Evolutionary conservation across 2,113 vertebrate species (phyloP).

Genomic region (Dicentrarchus labrax): DNA sequence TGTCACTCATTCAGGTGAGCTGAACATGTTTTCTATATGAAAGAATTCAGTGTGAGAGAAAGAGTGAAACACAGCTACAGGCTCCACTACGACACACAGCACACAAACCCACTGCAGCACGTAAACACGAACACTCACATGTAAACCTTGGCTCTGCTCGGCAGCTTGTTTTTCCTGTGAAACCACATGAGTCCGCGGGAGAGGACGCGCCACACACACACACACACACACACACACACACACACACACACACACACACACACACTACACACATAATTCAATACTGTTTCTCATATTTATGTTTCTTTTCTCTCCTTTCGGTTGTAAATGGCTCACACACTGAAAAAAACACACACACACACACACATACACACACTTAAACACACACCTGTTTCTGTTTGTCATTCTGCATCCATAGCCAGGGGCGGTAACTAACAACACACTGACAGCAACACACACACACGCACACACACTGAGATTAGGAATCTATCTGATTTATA

Average conservation of each 20-base stretch:
- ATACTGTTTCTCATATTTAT: neutral
- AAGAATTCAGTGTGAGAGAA: neutral
- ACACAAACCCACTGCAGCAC: conserved; percentile 4
- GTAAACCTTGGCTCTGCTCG: conserved; percentile 31
- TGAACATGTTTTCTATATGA: too few species aligned
- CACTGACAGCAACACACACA: conserved; percentile 21
- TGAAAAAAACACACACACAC: neutral
- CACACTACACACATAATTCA: neutral
- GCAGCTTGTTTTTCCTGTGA: conserved; percentile 40
- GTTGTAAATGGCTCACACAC: neutral
- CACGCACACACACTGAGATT: conserved; percentile 18
- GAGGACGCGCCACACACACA: neutral
- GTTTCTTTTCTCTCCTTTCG: neutral
- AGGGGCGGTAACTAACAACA: conserved; percentile 44
- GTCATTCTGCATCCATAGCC: conserved; percentile 18
- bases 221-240: neutral
- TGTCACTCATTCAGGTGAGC: too few species aligned
- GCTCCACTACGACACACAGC: neutral
- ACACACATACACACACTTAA: neutral
- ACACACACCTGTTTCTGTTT: conserved; percentile 30
- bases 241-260: neutral
- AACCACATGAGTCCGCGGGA: conserved; percentile 23
- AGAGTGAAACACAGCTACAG: neutral
- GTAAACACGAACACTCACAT: conserved; percentile 23
- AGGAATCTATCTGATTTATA: conserved; percentile 13